Conservation (phyloP, 2,888 invertebrate species). For the Zaprionus obscuricornis region DNA sequence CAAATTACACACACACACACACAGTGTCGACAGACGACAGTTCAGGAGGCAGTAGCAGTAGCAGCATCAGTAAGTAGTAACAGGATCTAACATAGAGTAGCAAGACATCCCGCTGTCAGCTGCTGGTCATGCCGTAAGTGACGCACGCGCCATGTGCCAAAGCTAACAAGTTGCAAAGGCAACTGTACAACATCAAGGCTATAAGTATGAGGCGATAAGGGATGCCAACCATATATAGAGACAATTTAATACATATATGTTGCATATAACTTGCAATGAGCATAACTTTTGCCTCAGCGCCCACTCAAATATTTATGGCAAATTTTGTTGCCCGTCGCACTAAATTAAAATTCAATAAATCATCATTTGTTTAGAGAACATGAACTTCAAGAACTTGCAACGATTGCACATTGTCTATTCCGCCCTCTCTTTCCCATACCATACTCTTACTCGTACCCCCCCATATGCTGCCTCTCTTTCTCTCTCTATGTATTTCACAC, state of each 20-base stretch:
- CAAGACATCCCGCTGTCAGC: too few relatives aligned
- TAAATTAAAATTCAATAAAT: constrained; percentile 82
- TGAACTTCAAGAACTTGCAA: too few relatives aligned
- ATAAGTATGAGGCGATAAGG: constrained; percentile 8
- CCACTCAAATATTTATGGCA: constrained; percentile 77
- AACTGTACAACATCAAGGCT: constrained; percentile 11
- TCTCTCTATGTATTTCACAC: neutral
- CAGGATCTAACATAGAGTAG: neutral
- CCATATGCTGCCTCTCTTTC: too few relatives aligned
- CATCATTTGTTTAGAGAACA: constrained; percentile 74
- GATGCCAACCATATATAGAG: constrained; percentile 7
- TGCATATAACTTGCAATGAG: constrained; percentile 63
- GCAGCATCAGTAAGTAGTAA: neutral
- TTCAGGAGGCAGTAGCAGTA: constrained; percentile 6
- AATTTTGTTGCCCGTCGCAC: constrained; percentile 51
- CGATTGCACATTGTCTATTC: constrained; percentile 39
- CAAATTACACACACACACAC: too few relatives aligned
- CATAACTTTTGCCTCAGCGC: constrained; percentile 58
- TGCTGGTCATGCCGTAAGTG: too few relatives aligned
- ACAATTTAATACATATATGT: constrained; percentile 38
- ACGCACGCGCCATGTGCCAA: too few relatives aligned
- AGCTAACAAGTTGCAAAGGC: too few relatives aligned
- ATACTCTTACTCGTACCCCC: neutral
- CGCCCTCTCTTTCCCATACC: constrained; percentile 5
- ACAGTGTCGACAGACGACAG: constrained; percentile 25